Conservation (phyloP, 2,888 invertebrate species). For the Meloe dianella region DNA sequence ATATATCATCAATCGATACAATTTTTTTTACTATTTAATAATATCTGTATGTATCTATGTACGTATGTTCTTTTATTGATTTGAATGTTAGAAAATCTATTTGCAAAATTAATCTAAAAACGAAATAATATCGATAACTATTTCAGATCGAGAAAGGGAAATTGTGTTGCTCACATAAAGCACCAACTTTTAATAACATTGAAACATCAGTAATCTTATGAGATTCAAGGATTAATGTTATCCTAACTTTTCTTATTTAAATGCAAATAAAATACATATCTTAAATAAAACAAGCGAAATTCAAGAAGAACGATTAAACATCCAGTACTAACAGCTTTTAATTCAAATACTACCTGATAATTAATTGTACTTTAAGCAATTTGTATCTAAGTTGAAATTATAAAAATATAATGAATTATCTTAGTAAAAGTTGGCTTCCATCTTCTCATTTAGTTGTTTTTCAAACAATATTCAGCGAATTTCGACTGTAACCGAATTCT, state of each 20-base stretch:
- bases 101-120: no score
- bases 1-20: constrained; percentile 30
- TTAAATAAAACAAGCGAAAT: constrained; percentile 31
- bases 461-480: no score
- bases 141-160: constrained; percentile 13
- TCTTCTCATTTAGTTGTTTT: constrained; percentile 5
- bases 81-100: neutral
- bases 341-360: constrained; percentile 34
- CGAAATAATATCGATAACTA: neutral
- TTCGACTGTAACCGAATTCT: no score
- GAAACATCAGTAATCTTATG: constrained; percentile 29
- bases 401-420: constrained; percentile 25
- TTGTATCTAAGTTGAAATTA: constrained; percentile 34
- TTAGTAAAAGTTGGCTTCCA: neutral
- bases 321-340: constrained; percentile 20
- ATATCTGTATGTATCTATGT: constrained; percentile 11
- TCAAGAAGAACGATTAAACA: constrained; percentile 31
- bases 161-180: constrained; percentile 15
- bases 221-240: constrained; percentile 30
- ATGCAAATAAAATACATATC: constrained; percentile 35
- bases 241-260: constrained; percentile 34
- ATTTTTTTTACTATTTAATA: constrained; percentile 21
- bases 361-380: constrained; percentile 41
- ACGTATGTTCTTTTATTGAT: constrained; percentile 21
- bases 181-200: constrained; percentile 27